Conservation (phyloP, 64 coral and sea anemone species). For the Acropora tenuis region DNA sequence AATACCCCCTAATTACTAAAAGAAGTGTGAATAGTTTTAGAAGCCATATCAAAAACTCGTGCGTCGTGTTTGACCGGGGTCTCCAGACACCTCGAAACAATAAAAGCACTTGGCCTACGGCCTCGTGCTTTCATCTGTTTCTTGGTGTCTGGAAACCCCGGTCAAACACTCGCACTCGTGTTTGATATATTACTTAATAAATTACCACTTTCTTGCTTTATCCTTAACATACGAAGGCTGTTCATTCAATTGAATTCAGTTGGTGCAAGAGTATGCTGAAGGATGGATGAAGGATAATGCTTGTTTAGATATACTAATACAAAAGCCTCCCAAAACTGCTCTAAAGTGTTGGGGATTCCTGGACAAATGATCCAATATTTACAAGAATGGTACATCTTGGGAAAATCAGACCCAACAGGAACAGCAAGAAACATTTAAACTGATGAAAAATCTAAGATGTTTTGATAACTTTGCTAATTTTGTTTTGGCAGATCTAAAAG, state of each 20-base stretch:
- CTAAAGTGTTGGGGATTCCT: not conserved
- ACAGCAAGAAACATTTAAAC: no score
- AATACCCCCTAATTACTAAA: conserved; percentile 5
- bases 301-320: no score
- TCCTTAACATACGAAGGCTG: no score
- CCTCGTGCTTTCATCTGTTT: conserved; percentile 54
- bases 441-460: no score
- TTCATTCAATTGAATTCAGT: no score
- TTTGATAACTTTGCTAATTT: not conserved
- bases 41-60: conserved; percentile 14
- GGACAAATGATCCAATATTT: not conserved
- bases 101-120: conserved; percentile 18
- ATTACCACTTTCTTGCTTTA: no score
- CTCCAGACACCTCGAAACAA: conserved; percentile 1
- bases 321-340: not conserved
- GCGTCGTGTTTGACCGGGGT: conserved; percentile 15
- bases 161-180: conserved; percentile 67
- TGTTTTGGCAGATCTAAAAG: conserved; percentile 5
- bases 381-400: no score
- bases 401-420: no score
- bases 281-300: no score
- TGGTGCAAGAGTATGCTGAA: no score
- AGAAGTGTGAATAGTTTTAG: conserved; percentile 18
- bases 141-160: conserved; percentile 47
- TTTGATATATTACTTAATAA: conserved; percentile 29